Conservation (phyloP, 2,113 vertebrate species). For the Aleadryas rufinucha region DNA sequence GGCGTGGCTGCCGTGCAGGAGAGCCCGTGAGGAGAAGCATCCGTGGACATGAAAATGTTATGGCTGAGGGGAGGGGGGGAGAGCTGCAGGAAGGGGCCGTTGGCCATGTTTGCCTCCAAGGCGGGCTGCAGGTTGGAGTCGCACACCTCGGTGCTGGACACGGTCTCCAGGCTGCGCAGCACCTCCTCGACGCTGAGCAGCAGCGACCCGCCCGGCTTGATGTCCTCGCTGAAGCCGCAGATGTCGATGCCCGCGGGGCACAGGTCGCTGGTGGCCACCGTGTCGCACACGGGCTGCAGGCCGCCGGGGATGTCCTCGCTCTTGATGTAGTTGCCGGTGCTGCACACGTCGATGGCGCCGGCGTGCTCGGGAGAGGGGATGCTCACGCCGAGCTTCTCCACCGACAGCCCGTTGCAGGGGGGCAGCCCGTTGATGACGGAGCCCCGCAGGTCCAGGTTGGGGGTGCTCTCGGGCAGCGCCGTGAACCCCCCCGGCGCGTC, state of each 20-base stretch:
- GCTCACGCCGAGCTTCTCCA: constrained; percentile 81
- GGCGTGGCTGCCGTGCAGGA: constrained; percentile 80
- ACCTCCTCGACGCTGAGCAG: constrained; percentile 92
- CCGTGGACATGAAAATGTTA: constrained; percentile 76
- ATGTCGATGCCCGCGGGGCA: constrained; percentile 86
- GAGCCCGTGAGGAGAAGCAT: constrained; percentile 75
- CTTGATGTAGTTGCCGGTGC: constrained; percentile 82
- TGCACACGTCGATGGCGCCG: constrained; percentile 77
- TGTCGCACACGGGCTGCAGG: constrained; percentile 85
- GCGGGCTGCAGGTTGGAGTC: constrained; percentile 76
- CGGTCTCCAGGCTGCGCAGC: constrained; percentile 90
- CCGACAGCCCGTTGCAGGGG: constrained; percentile 87
- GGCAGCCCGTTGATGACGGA: constrained; percentile 86
- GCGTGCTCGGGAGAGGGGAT: constrained; percentile 83
- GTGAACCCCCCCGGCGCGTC: constrained; percentile 69
- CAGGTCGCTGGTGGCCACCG: constrained; percentile 78
- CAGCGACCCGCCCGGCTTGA: constrained; percentile 87
- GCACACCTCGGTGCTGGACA: constrained; percentile 80
- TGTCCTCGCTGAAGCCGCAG: constrained; percentile 88
- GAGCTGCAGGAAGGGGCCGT: constrained; percentile 82
- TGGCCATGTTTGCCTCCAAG: constrained; percentile 77
- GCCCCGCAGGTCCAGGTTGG: constrained; percentile 69
- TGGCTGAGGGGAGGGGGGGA: constrained; percentile 82
- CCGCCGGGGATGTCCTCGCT: constrained; percentile 79
- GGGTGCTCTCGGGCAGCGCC: constrained; percentile 70